These are phyloP conservation scores for Eilema griseolum DNA, from an alignment of 2,888 invertebrate genomes.

Conservation along the genomic window DNA sequence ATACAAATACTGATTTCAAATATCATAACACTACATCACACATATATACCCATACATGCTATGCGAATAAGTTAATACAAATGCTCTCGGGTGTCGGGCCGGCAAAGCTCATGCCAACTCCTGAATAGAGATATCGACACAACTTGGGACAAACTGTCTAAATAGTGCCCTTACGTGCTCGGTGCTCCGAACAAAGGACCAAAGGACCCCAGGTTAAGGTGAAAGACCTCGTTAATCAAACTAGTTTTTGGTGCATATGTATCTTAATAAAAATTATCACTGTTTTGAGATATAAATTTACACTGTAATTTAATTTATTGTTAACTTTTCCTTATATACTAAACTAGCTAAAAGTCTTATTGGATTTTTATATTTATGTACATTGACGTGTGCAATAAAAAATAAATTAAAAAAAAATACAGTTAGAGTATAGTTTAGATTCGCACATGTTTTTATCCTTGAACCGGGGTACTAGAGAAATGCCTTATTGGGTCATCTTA, in stretches of 20 bases:
- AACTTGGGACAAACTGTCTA: slow-evolving; percentile 47
- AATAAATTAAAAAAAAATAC: too few relatives aligned
- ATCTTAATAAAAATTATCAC: not conserved
- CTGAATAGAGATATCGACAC: slow-evolving; percentile 48
- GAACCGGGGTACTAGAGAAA: too few relatives aligned
- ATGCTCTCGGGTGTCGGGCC: slow-evolving; percentile 26
- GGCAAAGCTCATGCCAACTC: slow-evolving; percentile 40
- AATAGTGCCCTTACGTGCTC: slow-evolving; percentile 46
- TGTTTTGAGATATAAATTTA: not conserved
- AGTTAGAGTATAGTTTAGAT: too few relatives aligned
- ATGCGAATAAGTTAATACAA: slow-evolving; percentile 41
- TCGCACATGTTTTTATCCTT: too few relatives aligned
- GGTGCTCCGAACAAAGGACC: slow-evolving; percentile 45
- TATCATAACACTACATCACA: not conserved
- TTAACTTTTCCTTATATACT: too few relatives aligned
- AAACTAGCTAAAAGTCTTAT: too few relatives aligned
- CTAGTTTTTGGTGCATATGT: slow-evolving; percentile 8
- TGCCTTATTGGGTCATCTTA: too few relatives aligned
- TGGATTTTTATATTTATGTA: too few relatives aligned
- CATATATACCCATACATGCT: slow-evolving; percentile 15
- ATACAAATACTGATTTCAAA: too few relatives aligned
- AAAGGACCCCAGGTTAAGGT: slow-evolving; percentile 41
- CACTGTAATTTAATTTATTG: too few relatives aligned
- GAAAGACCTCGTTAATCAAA: slow-evolving; percentile 35
- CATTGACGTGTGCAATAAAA: too few relatives aligned